phyloP scores from a whole-genome alignment of 2,888 invertebrate species.

The Unio delphinus region DNA sequence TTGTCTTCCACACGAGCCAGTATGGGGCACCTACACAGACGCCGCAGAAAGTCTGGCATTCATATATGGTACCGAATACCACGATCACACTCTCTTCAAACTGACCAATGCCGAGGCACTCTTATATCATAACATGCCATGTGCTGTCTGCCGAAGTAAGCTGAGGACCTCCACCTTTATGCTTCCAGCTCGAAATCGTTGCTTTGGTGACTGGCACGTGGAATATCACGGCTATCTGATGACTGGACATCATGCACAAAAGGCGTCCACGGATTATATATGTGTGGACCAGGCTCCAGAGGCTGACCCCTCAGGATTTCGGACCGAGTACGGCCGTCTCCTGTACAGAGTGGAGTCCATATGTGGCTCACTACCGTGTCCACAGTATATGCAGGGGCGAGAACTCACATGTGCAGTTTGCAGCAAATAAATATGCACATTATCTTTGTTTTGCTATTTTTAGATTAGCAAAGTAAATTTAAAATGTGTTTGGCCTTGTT shows the following conservation, averaged over 20 bases:
- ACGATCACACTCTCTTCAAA: not conserved
- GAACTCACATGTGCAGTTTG: no score
- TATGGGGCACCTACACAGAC: not conserved
- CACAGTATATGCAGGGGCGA: no score
- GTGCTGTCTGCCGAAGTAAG: not conserved
- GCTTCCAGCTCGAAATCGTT: not conserved
- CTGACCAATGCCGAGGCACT: not conserved
- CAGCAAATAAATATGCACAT: no score
- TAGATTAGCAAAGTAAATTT: no score
- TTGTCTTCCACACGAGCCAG: not conserved
- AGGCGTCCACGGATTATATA: not conserved
- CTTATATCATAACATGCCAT: not conserved
- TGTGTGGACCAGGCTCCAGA: slow-evolving; percentile 3
- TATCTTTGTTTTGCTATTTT: no score
- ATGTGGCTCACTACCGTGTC: no score
- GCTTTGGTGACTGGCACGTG: not conserved
- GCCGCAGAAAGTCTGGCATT: not conserved
- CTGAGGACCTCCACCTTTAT: not conserved
- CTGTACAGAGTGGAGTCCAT: no score
- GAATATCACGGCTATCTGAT: not conserved
- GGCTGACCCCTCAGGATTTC: not conserved
- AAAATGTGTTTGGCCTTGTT: no score
- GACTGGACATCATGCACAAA: not conserved
- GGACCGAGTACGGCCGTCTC: not conserved
- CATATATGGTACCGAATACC: not conserved